phyloP scores from a whole-genome alignment of 2,113 vertebrate species.

The Excalfactoria chinensis region DNA sequence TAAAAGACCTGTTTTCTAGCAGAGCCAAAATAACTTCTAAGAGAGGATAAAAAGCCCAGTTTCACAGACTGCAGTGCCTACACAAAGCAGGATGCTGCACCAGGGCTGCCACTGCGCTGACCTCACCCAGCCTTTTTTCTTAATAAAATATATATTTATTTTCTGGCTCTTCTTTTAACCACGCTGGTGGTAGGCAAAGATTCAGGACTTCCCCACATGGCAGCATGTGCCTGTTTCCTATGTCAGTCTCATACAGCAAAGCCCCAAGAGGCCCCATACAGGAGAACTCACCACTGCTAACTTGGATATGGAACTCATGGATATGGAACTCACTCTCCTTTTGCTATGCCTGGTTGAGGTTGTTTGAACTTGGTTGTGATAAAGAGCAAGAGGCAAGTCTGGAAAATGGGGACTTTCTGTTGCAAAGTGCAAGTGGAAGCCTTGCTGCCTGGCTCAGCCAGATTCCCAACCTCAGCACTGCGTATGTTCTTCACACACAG shows the following conservation, averaged over 20 bases:
- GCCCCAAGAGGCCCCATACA: accelerated
- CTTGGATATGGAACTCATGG: neutral
- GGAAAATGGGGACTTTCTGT: neutral
- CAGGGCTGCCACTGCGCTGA: neutral
- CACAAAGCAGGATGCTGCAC: neutral
- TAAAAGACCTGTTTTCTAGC: neutral
- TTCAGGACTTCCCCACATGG: neutral
- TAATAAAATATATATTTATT: neutral
- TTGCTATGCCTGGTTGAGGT: neutral
- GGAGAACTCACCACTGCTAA: neutral
- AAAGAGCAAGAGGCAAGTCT: accelerated
- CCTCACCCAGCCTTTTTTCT: neutral
- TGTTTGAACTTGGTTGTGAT: neutral
- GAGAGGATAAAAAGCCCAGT: neutral
- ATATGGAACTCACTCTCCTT: neutral
- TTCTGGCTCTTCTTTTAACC: neutral
- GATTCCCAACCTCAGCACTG: neutral
- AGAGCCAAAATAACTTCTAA: neutral
- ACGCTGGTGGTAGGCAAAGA: accelerated
- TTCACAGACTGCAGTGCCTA: neutral
- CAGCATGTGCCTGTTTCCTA: neutral
- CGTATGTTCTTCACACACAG: neutral
- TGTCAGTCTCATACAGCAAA: neutral
- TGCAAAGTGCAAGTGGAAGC: neutral
- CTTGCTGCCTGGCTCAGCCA: neutral